Base-by-base conservation (phyloP, 2,113 vertebrate species). In the Lampris megalopsis region DNA sequence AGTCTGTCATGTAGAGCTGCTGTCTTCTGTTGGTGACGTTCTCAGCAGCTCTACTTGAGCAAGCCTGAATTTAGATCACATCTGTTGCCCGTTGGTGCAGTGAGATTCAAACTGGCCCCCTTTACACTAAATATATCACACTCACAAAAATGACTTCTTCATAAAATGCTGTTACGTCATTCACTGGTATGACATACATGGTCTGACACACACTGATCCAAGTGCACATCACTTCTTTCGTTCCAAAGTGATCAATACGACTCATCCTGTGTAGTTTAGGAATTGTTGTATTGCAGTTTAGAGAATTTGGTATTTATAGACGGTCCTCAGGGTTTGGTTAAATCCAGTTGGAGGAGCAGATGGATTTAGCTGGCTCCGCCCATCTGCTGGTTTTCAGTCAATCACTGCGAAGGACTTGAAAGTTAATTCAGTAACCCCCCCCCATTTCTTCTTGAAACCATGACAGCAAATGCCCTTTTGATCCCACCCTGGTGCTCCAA, bases 11-110 rank as follows among this genome's bases (percentile, higher is more conserved):
- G 0, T 8, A 45, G 36, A 40, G 2, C 11, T 3, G 63, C 53
- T 67, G 47, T 60, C 80, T 79, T 67, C 9, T 56, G 59, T 67
- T 35, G 7, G 2, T 53, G 11, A 61, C 24, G 24, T 63, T 50
- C 37, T 60, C 52, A 57, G 56, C 61, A 78, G 48, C 52, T 59
- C 64, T 45, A 61, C 63, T 71, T 11, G 36, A 24, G 24, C 24
- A 24, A 24, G 38, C 59, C 43, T 54, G 10, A 10, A 54, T 59
- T 81, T 69, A 73, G 40, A 63, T 79, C 52, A 63, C 60, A 60
- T 48, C 40, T 54, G 64, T 37, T 56, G 48, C 36, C 24, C 71
- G 68, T 53, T 73, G 62, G 37, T 38, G 63, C 11, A 73, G 47
- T 38, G 41, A 1, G 65, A 62, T 45, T 7, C 43, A 45, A 45